Base-by-base conservation (phyloP, 2,113 vertebrate species). In the Plestiodon gilberti region DNA sequence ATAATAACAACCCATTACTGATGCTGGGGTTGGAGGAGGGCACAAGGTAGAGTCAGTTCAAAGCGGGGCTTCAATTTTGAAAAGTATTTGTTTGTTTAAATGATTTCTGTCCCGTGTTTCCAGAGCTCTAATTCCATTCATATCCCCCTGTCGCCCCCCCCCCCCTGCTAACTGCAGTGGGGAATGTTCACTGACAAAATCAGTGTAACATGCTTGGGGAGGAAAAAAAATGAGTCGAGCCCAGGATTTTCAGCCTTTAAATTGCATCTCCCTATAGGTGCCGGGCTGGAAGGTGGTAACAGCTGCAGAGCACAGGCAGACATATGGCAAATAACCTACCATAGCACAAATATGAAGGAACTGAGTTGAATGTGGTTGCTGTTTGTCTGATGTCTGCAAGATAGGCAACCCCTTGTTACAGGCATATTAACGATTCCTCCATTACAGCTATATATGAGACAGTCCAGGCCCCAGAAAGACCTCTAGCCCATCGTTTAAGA, bases 341-440 rank as follows among this genome's bases (percentile, higher is more conserved):
- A 28, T 15, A 33, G 90, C 82, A 0, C 92, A 88, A 88, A 74
- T 55, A 25, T 1, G 22, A 62, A 57, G 25, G 55, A 23, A 35
- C 8, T 6, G 15, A 22, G 62, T 52, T 10, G 83, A 0, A 7
- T 64, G 65, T 81, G 6, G n/a, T 64, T 59, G 33, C 67, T 11
- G 83, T 89, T 91, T 94, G 90, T 93, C 87, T 23, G 23, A 4
- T 62, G 6, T 69, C 55, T 20, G 10, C 30, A 80, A 87, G 83
- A 84, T 55, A 40, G 15, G 78, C 90, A 48, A 28, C 43, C 73
- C 1, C 70, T 1, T 77, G 81, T 86, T 85, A 67, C 90, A 82
- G 87, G 84, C 73, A n/a, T 80, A 84, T 89, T 89, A 40, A 91
- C 85, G 43, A 10, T 40, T 28, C 62, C 82, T 61, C 83, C 1